Base-by-base conservation (phyloP, 2,797 vertebrate species). In the Champsocephalus esox region DNA sequence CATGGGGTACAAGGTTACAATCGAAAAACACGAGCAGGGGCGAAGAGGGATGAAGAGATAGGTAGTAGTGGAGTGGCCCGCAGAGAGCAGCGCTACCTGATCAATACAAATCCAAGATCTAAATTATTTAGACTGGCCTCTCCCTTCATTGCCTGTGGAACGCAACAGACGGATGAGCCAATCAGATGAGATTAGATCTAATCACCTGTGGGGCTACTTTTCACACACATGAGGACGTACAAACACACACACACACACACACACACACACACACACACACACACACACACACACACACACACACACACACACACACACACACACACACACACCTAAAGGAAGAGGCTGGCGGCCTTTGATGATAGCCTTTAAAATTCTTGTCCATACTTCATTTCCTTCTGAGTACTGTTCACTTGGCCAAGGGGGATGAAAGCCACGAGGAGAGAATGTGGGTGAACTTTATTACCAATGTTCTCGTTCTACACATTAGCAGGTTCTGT, bases 351-450 rank as follows among this genome's bases (percentile, higher is more conserved):
- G 38, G 86, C 81, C 93, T 95, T 95, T 95, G 94, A 95, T 93
- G 93, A 73, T 90, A 90, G 88, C 91, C 92, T 84, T 94, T 95
- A 95, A 88, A 90, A 95, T 95, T 95, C 93, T 79, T 78, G 83
- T 88, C 92, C 92, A 93, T 83, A 89, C 91, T 85, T 91, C 81
- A 86, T 92, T 86, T 91, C 34, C 8, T 38, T 38, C 83, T 88
- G 79, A 90, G 79, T 82, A 65, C 80, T 72, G 81, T 77, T 90
- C 83, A 60, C 65, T 83, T 83, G 82, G 90, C 85, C 45, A 9
- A 85, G 71, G 74, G 88, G 84, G 75, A 87, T 76, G 81, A 70
- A 51, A 88, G 77, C 75, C 74, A 85, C 21, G 66, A 89, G 85
- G 86, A n/a, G 50, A 77, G 74, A 77, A 80, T 59, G 50, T 46